Evolutionary conservation across 2,888 invertebrate species (phyloP).

Genomic region (Thereva unica): DNA sequence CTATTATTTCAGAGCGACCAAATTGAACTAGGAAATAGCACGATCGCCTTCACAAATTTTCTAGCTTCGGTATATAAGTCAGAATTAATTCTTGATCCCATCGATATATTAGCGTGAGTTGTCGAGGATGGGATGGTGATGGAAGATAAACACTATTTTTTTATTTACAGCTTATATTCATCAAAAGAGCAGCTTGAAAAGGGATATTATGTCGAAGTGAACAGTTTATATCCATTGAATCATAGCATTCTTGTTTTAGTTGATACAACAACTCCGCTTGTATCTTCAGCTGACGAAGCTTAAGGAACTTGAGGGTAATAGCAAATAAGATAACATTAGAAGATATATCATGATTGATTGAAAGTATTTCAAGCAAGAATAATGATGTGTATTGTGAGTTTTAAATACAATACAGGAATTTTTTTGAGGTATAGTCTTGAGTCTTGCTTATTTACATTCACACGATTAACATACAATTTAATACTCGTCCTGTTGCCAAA

Average conservation of each 20-base stretch:
- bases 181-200: conserved; percentile 61
- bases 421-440: no score
- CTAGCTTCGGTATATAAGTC: conserved; percentile 58
- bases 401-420: no score
- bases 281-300: conserved; percentile 45
- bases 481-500: no score
- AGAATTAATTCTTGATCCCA: conserved; percentile 59
- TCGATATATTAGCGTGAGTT: conserved; percentile 62
- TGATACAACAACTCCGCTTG: conserved; percentile 65
- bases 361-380: no score
- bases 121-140: neutral
- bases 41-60: conserved; percentile 58
- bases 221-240: conserved; percentile 62
- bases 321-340: no score
- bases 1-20: conserved; percentile 23
- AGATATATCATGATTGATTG: no score
- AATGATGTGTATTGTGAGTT: no score
- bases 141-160: neutral
- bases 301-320: no score
- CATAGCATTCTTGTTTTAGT: conserved; percentile 65
- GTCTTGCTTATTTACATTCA: no score
- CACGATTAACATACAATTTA: no score
- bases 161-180: conserved; percentile 60
- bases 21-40: conserved; percentile 52
- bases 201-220: conserved; percentile 63